Conservation (phyloP, 2,113 vertebrate species). For the Rhineura floridana region DNA sequence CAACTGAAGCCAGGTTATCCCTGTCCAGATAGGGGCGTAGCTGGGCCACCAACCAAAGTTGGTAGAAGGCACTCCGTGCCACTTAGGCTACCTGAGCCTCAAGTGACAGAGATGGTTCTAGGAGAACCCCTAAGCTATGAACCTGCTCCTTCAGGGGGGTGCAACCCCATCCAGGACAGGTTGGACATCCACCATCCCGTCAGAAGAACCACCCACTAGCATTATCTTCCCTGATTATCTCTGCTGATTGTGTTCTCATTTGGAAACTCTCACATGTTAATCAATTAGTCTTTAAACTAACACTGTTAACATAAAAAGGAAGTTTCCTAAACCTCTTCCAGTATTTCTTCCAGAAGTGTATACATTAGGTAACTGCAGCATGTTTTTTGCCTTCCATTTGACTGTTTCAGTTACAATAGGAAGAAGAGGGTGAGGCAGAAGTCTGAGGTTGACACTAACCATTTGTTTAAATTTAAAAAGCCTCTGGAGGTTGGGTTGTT, state of each 20-base stretch:
- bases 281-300: not conserved
- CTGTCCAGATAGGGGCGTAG: too few relatives aligned
- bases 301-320: not conserved
- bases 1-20: too few relatives aligned
- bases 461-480: not conserved
- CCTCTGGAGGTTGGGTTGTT: not conserved
- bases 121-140: too few relatives aligned
- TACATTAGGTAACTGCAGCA: not conserved
- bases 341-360: not conserved
- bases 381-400: not conserved
- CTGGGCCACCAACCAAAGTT: too few relatives aligned
- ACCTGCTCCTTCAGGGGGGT: too few relatives aligned
- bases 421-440: not conserved
- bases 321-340: not conserved
- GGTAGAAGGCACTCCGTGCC: too few relatives aligned
- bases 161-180: too few relatives aligned
- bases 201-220: too few relatives aligned
- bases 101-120: too few relatives aligned
- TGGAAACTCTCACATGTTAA: not conserved
- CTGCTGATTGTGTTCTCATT: not conserved
- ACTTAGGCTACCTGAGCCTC: too few relatives aligned
- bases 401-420: not conserved
- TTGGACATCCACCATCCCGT: too few relatives aligned
- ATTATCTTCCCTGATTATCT: not conserved
- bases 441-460: not conserved